A percentile compares a stretch with the other conserved stretches of the same genome.
phyloP scores from a whole-genome alignment of 2,797 vertebrate species.

The Chelidonichthys spinosus region DNA sequence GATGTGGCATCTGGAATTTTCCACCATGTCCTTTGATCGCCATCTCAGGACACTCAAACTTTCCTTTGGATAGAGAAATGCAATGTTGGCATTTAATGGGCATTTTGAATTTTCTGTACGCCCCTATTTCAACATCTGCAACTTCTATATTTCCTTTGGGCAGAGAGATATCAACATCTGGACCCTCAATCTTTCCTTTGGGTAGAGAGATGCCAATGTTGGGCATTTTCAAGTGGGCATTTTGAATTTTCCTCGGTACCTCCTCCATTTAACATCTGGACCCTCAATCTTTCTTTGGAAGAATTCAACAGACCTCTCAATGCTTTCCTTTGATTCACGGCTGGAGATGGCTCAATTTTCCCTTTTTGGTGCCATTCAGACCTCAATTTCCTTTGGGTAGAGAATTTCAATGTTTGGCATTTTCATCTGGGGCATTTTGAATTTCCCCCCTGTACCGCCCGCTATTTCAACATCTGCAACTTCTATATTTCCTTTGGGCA shows the following conservation, averaged over 20 bases:
- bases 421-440: too few relatives aligned
- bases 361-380: too few relatives aligned
- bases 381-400: not conserved
- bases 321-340: too few relatives aligned
- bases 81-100: not conserved
- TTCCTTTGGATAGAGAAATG: not conserved
- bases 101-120: not conserved
- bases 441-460: not conserved
- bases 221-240: not conserved
- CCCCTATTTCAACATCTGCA: not conserved
- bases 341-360: too few relatives aligned
- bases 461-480: not conserved
- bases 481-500: not conserved
- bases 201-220: not conserved
- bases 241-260: not conserved
- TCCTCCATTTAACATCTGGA: not conserved
- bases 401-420: not conserved
- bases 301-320: too few relatives aligned
- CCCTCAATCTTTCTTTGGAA: not conserved
- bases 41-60: not conserved
- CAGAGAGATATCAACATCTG: not conserved
- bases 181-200: not conserved
- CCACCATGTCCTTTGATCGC: not conserved
- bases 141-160: too few relatives aligned
- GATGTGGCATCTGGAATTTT: not conserved